Percentiles rank a stretch among this genome's conserved stretches.
phyloP scores from a whole-genome alignment of 1,140 invertebrate genomes.

The Drosophila equinoxialis region DNA sequence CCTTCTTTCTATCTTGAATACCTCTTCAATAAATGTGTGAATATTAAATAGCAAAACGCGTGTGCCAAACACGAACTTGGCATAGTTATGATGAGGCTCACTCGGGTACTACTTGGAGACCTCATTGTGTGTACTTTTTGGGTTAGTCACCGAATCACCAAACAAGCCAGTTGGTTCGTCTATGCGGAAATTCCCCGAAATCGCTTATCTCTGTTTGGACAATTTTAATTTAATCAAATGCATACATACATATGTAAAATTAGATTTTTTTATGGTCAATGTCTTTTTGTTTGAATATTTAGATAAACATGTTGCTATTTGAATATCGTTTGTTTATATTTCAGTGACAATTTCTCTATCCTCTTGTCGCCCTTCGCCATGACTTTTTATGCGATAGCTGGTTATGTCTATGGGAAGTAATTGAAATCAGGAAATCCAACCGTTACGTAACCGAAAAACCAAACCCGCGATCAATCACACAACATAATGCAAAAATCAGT shows the following conservation, averaged over 20 bases:
- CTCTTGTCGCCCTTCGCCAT: background rate
- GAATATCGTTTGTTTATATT: background rate
- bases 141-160: constrained; percentile 15
- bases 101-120: constrained; percentile 4
- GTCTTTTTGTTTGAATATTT: background rate
- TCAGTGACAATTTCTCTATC: background rate
- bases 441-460: constrained; percentile 1
- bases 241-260: constrained; percentile 2
- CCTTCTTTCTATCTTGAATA: background rate
- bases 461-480: background rate
- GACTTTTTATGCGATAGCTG: background rate
- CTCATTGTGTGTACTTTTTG: constrained; percentile 6
- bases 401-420: background rate
- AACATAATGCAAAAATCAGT: background rate
- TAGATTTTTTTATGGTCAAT: constrained; percentile 4
- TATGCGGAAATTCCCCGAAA: constrained; percentile 48
- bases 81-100: constrained; percentile 18
- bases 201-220: constrained; percentile 6
- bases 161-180: constrained; percentile 20
- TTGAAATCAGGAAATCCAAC: background rate
- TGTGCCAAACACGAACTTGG: constrained; percentile 30
- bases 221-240: constrained; percentile 14
- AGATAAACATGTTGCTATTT: constrained; percentile 1
- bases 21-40: background rate
- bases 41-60: constrained; percentile 26